Base-by-base conservation (phyloP, 2,888 invertebrate genomes). In the Hydrotaea cyrtoneurina region DNA sequence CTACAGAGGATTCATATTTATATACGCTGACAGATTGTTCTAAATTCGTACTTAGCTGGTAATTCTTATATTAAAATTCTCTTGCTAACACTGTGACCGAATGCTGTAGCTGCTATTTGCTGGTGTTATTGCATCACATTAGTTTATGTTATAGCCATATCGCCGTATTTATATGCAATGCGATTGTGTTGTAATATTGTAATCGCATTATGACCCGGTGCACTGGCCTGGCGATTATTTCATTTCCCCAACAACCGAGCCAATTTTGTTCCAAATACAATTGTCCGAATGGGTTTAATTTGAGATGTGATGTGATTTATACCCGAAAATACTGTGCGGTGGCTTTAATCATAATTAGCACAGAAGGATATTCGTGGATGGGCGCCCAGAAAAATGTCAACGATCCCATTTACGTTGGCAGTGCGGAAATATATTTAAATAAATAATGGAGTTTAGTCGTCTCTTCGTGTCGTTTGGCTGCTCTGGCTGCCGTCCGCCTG, bases 171-270 rank as follows among this genome's bases (percentile, higher is more conserved):
- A 26, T 26, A 59, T 59, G 19, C 13, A 59, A 59, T 15, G 26
- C 26, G 26, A 23, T 59, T 59, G 59, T 15, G 13, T 23, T 23
- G 23, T 26, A 59, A 10, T 59, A 23, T 59, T 15, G 26, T 59
- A 59, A 59, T 59, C 59, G 59, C 59, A 59, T 59, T 59, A 59
- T 59, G 59, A 10, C 8, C 55, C 11, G 21, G 2, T 55, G 55
- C 59, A 15, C 26, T 59, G 15, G 26, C 1, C 26, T 50, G n/a
- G 4, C 50, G 2, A 2, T 59, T 59, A 26, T 26, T 26, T 59
- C 26, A 59, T 59, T 59, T 55, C 19, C 55, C 19, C 55, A 55
- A 53, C 11, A 21, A 59, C 26, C 21, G 55, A 15, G 21, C 15
- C 15, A 59, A 50, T 50, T n/a, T 50, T 31, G 7, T 7, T 50